A percentile compares a stretch with the other conserved stretches of the same genome.
These are phyloP conservation scores for Mobula hypostoma DNA, from an alignment of 2,113 vertebrate genomes.

Conservation along the genomic window DNA sequence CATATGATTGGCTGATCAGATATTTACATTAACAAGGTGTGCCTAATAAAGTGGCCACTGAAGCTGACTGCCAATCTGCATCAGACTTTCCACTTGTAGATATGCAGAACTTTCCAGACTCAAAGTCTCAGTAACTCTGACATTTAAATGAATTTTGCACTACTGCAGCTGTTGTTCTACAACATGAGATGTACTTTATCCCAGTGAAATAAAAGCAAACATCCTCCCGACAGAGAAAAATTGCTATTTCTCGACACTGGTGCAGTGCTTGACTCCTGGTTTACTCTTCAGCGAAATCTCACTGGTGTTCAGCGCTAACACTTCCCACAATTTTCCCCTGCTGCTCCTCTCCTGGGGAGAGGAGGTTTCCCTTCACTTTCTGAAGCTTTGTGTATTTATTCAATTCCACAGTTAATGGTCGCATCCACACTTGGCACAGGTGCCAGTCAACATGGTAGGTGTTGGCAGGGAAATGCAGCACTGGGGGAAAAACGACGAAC, in stretches of 20 bases:
- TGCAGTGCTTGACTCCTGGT: too few relatives aligned
- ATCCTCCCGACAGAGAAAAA: neutral
- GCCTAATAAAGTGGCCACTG: too few relatives aligned
- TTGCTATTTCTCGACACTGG: neutral
- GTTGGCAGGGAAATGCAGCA: neutral
- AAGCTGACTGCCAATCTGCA: neutral
- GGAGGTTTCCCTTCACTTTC: neutral
- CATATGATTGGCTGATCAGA: too few relatives aligned
- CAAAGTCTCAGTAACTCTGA: neutral
- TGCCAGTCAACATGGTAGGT: neutral
- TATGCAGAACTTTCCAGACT: neutral
- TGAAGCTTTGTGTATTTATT: too few relatives aligned
- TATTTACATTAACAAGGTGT: too few relatives aligned
- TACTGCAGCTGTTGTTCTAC: neutral
- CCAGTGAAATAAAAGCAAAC: neutral
- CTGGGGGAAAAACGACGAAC: neutral
- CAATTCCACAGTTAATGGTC: neutral
- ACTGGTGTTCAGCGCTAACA: neutral
- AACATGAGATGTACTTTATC: neutral
- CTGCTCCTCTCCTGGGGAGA: too few relatives aligned
- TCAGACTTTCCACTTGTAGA: neutral
- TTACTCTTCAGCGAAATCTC: neutral
- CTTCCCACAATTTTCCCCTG: neutral
- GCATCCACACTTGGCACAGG: neutral
- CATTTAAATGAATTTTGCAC: neutral